phyloP scores from a whole-genome alignment of 2,888 invertebrate species.

The Lathronympha strigana region DNA sequence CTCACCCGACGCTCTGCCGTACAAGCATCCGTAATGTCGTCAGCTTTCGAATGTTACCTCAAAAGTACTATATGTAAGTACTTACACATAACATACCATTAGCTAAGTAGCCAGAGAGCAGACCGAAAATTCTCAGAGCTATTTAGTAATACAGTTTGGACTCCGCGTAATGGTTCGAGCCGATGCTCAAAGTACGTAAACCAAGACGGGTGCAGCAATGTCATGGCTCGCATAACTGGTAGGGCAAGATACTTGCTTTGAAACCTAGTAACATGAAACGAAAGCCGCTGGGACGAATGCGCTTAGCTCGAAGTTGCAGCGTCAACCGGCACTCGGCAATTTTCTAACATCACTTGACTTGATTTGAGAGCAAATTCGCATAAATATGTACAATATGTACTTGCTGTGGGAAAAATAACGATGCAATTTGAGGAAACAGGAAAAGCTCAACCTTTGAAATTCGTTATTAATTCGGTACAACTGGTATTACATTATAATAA shows the following conservation, averaged over 20 bases:
- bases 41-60: no score
- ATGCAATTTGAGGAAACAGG: constrained; percentile 1
- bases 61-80: no score
- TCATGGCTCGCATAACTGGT: constrained; percentile 61
- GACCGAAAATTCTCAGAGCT: background rate
- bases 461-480: background rate
- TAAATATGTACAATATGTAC: constrained; percentile 5
- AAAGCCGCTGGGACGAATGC: constrained; percentile 59
- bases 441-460: no score
- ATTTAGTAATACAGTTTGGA: constrained; percentile 7
- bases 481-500: no score
- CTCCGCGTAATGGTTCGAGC: background rate
- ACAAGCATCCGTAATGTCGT: no score
- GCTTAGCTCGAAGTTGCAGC: constrained; percentile 49
- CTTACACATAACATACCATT: no score
- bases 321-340: constrained; percentile 27
- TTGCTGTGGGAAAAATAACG: constrained; percentile 2
- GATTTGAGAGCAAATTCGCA: constrained; percentile 20
- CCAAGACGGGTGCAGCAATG: constrained; percentile 49
- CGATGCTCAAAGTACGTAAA: constrained; percentile 15
- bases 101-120: background rate
- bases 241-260: constrained; percentile 56
- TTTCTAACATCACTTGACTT: constrained; percentile 27
- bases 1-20: no score
- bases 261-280: constrained; percentile 66